Base-by-base conservation (phyloP, 2,888 invertebrate genomes). In the Hermaeophaga mercurialis region DNA sequence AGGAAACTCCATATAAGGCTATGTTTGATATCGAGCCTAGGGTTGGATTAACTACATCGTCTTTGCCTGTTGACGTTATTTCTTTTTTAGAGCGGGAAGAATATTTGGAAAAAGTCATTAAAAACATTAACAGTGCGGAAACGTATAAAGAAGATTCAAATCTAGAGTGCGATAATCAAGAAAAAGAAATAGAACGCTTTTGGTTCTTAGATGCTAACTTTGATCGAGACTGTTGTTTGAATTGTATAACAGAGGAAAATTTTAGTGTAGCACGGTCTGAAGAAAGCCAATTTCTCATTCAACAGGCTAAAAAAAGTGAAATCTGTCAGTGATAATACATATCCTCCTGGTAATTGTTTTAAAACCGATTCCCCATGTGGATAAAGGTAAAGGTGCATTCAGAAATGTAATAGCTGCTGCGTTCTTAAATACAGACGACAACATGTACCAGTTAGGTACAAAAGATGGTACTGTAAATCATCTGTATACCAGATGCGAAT, bases 21-120 rank as follows among this genome's bases (percentile, higher is more conserved):
- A 58, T 66, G 54, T 66, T 70, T 47, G 67, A 68, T 12, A 38
- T 55, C 15, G 55, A 50, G 36, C 54, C 61, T 11, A 62, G 52
- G 55, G 56, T 58, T 49, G 60, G 62, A 6, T 58, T 61, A 14
- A 44, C 58, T 41, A 50, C 57, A 39, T 52, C 59, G n/a, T 50
- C 50, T 39, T 39, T 63, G 46, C 61, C 62, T 24, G 14, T 18
- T 34, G 61, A 63, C 22, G 50, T 59, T 3, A 39, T 63, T 22
- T 46, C 45, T 34, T 33, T 52, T 41, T 28, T 63, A 18, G 38
- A 53, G 33, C 47, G 43, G 36, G 59, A 63, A 45, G 64, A 62
- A 1, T 49, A 60, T 18, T 38, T n/a, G n/a, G n/a, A n/a, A n/a
- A n/a, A n/a, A n/a, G n/a, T n/a, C n/a, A n/a, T n/a, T n/a, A n/a